Conservation (phyloP, 2,888 invertebrate genomes). For the Dolomedes plantarius region DNA sequence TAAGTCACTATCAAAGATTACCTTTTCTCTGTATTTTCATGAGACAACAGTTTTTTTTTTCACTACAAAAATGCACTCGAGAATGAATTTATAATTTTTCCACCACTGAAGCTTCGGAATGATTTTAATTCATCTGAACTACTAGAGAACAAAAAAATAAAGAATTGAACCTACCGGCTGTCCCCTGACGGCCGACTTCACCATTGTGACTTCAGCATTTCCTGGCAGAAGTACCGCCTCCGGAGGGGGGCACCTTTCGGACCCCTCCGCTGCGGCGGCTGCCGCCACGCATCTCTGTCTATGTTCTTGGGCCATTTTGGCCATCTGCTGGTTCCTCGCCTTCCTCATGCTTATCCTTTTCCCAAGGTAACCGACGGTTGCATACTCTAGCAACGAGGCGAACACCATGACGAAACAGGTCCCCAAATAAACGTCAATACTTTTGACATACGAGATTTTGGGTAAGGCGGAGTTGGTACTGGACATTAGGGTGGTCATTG, state of each 20-base stretch:
- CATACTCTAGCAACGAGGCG: slow-evolving; percentile 77
- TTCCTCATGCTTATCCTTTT: slow-evolving; percentile 74
- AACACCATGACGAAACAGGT: slow-evolving; percentile 78
- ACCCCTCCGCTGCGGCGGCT: slow-evolving; percentile 70
- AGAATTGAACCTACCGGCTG: slow-evolving; percentile 52
- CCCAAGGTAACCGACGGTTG: slow-evolving; percentile 74
- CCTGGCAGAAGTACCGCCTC: slow-evolving; percentile 70
- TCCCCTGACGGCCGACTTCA: slow-evolving; percentile 69
- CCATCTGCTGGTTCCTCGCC: slow-evolving; percentile 73
- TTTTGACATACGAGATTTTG: slow-evolving; percentile 77
- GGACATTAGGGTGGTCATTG: slow-evolving; percentile 80
- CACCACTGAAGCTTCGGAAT: too few relatives aligned
- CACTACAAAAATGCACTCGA: too few relatives aligned
- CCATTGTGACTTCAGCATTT: slow-evolving; percentile 69
- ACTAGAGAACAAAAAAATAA: too few relatives aligned
- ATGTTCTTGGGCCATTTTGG: slow-evolving; percentile 73
- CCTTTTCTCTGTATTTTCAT: too few relatives aligned
- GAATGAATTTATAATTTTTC: too few relatives aligned
- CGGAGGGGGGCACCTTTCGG: slow-evolving; percentile 66
- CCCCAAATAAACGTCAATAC: slow-evolving; percentile 79
- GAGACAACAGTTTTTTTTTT: too few relatives aligned
- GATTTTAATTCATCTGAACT: too few relatives aligned
- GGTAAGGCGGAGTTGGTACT: slow-evolving; percentile 77
- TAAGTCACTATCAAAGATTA: too few relatives aligned
- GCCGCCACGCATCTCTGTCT: slow-evolving; percentile 73